Base-by-base conservation (phyloP, 2,888 invertebrate genomes). In the Eretmocerus hayati region DNA sequence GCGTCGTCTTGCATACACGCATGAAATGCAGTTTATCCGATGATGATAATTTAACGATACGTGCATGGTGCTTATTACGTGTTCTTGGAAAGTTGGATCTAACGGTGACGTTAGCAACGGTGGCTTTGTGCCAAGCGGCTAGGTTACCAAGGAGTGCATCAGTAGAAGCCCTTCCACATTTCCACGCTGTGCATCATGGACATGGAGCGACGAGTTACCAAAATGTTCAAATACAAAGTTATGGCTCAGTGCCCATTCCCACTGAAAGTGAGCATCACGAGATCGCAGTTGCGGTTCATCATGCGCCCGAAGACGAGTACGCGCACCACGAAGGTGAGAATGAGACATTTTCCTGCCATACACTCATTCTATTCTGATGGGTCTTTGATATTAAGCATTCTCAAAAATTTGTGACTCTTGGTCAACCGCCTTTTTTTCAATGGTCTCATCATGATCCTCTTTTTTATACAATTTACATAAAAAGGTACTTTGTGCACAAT, bases 181-280 rank as follows among this genome's bases (percentile, higher is more conserved):
- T 62, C 16, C 62, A 58, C 20, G 52, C 62, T 3, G 56, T 64
- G 20, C 58, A 67, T 54, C 67, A 66, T 32, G 65, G 66, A 1
- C 57, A 66, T 36, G 66, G 65, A 30, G 69, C 67, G 3, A 66
- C 63, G 18, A 66, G 69, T 48, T 70, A 68, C 57, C 68, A 67
- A 45, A 65, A 66, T 31, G 62, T 66, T 15, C 57, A 65, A 8
- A 52, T 65, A 11, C 53, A 67, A 42, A 64, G 61, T 55, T 60
- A 63, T 30, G 58, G 56, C 11, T 58, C 60, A 2, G 57, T 63
- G 21, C 59, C 62, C 18, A 52, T 65, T 44, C 59, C 60, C 1
- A 54, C 32, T 1, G 33, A 35, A 30, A 16, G 59, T 26, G 56
- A 55, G 45, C 35, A 38, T 30, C 51, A 4, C 42, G n/a, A n/a